Base-by-base conservation (phyloP, 2,888 invertebrate genomes). In the Leucophora obtusa region DNA sequence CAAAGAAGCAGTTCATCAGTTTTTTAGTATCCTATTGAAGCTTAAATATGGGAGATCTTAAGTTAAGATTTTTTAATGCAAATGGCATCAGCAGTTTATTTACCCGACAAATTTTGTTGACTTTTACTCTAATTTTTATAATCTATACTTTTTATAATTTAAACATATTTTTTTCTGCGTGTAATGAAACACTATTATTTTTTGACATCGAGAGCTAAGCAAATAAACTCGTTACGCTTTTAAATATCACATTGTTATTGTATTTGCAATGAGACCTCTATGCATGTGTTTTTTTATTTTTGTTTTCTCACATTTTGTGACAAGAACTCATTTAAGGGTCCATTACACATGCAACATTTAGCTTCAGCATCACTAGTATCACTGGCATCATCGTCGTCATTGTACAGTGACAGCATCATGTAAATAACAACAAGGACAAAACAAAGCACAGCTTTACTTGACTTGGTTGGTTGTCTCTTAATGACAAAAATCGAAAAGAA, bases 291-390 rank as follows among this genome's bases (percentile, higher is more conserved):
- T 68, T 47, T 18, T 58, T 38, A n/a, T n/a, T 59, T 4, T 50
- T 50, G 10, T 68, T 51, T 58, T 69, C 10, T 79, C 66, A 47
- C 62, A 71, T 72, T 75, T 75, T 78, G 58, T 75, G 75, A 73
- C 75, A 80, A 86, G 85, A 86, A 86, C 87, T 87, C 86, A 87
- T 87, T 87, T 86, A 86, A 86, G 85, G 87, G 84, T 87, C 85
- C 87, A 87, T 86, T 87, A 87, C 86, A 87, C 86, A 86, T 84
- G 84, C 69, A 65, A 60, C 73, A 73, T 81, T 79, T 69, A 73
- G 78, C 59, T 68, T 69, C 38, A 54, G 35, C 54, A 66, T 59
- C 66, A 68, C 47, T 28, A 47, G 15, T 21, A 51, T 51, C 80
- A 66, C 14, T 28, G 35, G 17, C 21, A 15, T 14, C 15, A 66